A percentile compares a stretch with the other conserved stretches of the same genome.
Conservation (phyloP, 2,113 vertebrate genomes). For the Hemicordylus capensis region DNA sequence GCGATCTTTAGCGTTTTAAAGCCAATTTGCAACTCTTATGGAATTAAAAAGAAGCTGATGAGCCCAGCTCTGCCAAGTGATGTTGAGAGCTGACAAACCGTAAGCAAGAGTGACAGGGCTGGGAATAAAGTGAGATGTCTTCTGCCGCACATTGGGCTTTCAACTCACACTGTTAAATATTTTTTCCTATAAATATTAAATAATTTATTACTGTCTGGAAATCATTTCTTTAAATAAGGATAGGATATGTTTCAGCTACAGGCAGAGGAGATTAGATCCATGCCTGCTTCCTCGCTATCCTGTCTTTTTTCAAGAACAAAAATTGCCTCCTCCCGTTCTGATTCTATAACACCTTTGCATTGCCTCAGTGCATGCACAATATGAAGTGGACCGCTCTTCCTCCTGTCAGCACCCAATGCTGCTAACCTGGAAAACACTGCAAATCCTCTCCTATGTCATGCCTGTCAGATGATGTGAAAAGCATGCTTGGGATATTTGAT, state of each 20-base stretch:
- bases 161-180: conserved; percentile 24
- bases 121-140: conserved; percentile 8
- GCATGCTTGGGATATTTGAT: neutral
- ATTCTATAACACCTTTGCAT: neutral
- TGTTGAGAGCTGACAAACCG: neutral
- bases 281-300: neutral
- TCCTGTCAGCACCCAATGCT: too few species aligned
- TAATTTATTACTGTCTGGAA: conserved; percentile 1
- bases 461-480: neutral
- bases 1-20: conserved; percentile 42
- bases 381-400: too few species aligned
- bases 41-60: conserved; percentile 51
- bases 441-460: too few species aligned
- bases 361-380: neutral
- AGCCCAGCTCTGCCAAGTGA: conserved; percentile 9
- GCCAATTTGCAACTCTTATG: conserved; percentile 54
- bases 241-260: neutral
- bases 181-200: conserved; percentile 35
- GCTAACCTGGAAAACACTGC: too few species aligned
- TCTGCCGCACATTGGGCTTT: neutral
- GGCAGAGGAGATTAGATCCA: conserved; percentile 10
- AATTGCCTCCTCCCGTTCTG: neutral
- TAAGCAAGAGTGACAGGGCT: conserved; percentile 12
- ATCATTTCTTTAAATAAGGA: conserved; percentile 40
- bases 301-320: neutral